Conservation (phyloP, 1,140 invertebrate species). For the Plutomurus gul region DNA sequence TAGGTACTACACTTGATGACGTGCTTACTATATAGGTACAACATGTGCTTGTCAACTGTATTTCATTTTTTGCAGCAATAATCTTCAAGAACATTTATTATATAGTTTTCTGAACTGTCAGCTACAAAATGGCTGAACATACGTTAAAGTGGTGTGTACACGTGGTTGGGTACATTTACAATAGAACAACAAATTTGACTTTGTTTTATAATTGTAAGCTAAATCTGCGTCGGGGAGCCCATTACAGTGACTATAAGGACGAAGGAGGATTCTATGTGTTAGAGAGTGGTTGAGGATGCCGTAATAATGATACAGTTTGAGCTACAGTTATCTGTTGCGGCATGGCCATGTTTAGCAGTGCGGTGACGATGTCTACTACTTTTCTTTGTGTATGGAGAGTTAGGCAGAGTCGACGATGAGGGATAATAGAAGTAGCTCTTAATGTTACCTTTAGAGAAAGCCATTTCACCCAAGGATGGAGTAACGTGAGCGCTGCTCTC, state of each 20-base stretch:
- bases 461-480: slow-evolving; percentile 50
- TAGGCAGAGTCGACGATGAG: slow-evolving; percentile 3
- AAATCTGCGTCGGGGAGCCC: no score
- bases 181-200: no score
- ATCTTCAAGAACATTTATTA: no score
- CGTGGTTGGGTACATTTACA: no score
- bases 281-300: neutral
- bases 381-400: slow-evolving; percentile 1
- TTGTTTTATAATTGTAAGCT: no score
- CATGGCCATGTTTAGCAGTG: neutral
- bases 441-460: slow-evolving; percentile 44
- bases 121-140: no score
- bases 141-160: no score
- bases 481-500: slow-evolving; percentile 47
- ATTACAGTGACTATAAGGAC: neutral
- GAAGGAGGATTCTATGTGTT: neutral
- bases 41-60: no score
- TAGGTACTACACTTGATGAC: no score
- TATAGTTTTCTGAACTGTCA: no score
- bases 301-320: slow-evolving; percentile 16
- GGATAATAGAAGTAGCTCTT: slow-evolving; percentile 16
- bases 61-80: no score
- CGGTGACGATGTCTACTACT: neutral
- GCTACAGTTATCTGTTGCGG: neutral
- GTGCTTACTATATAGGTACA: no score